Evolutionary conservation across 2,888 invertebrate genomes (phyloP).

Genomic region (Masnerella sp.): DNA sequence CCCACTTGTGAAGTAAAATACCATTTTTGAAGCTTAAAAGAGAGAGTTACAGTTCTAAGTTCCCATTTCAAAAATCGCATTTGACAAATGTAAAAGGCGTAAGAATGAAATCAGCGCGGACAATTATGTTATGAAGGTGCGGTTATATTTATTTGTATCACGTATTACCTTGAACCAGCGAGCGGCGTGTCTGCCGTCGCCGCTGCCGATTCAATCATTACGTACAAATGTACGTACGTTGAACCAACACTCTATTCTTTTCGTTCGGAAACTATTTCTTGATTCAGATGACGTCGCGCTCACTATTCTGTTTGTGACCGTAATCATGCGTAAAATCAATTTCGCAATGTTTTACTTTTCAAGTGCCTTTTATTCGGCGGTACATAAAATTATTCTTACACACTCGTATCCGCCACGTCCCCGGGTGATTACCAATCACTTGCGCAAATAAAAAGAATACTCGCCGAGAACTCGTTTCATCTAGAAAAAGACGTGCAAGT

Average conservation of each 20-base stretch:
- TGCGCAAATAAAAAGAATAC: conserved; percentile 39
- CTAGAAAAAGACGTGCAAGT: conserved; percentile 8
- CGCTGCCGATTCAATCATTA: conserved; percentile 56
- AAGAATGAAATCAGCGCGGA: conserved; percentile 16
- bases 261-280: conserved; percentile 52
- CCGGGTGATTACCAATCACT: conserved; percentile 39
- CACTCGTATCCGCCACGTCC: conserved; percentile 8
- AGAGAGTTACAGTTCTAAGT: too few species aligned
- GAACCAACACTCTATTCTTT: conserved; percentile 53
- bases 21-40: too few species aligned
- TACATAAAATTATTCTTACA: conserved; percentile 37
- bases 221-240: conserved; percentile 46
- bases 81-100: conserved; percentile 3
- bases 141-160: conserved; percentile 53
- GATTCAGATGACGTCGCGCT: conserved; percentile 52
- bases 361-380: conserved; percentile 52
- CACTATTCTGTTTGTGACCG: conserved; percentile 56
- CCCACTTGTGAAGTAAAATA: too few species aligned
- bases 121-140: conserved; percentile 53
- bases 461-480: conserved; percentile 5
- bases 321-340: conserved; percentile 62
- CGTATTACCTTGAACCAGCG: conserved; percentile 58
- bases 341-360: conserved; percentile 53
- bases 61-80: too few species aligned
- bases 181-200: conserved; percentile 32